Conservation (phyloP, 2,797 vertebrate genomes). For the Cossypha polioptera region DNA sequence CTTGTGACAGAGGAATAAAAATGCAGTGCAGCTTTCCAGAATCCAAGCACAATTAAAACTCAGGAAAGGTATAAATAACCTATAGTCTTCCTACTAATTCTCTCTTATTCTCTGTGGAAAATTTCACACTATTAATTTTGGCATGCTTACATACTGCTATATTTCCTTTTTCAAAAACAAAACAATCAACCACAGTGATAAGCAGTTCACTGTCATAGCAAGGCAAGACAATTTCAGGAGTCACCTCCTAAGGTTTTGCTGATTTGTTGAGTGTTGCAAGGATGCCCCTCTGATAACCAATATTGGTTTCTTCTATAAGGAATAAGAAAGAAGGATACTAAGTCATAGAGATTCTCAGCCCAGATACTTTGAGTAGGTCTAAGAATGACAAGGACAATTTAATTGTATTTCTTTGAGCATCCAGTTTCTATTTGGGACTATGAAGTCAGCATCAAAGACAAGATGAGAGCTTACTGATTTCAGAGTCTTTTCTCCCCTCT, state of each 20-base stretch:
- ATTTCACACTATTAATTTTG: not conserved
- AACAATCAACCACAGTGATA: not conserved
- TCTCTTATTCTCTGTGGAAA: not conserved
- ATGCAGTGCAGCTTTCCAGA: not conserved
- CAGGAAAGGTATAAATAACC: not conserved
- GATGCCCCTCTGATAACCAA: not conserved
- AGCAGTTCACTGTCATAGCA: not conserved
- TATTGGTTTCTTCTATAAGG: not conserved
- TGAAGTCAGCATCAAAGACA: not conserved
- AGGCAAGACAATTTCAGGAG: not conserved
- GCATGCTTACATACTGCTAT: not conserved
- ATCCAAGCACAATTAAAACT: not conserved
- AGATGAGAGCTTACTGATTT: not conserved
- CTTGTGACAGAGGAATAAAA: not conserved
- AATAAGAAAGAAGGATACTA: not conserved
- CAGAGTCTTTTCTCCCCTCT: not conserved
- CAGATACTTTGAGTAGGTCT: not conserved
- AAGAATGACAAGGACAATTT: not conserved
- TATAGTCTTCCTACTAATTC: not conserved
- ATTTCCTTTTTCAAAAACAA: not conserved
- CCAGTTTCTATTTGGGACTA: not conserved
- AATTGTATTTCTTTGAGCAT: not conserved
- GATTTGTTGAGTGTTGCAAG: not conserved
- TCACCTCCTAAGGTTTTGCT: not conserved
- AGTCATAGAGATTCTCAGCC: not conserved